A percentile compares a stretch with the other conserved stretches of the same genome.
Evolutionary conservation across 1,140 invertebrate species (phyloP).

Genomic region (Potamilus streckersoni): DNA sequence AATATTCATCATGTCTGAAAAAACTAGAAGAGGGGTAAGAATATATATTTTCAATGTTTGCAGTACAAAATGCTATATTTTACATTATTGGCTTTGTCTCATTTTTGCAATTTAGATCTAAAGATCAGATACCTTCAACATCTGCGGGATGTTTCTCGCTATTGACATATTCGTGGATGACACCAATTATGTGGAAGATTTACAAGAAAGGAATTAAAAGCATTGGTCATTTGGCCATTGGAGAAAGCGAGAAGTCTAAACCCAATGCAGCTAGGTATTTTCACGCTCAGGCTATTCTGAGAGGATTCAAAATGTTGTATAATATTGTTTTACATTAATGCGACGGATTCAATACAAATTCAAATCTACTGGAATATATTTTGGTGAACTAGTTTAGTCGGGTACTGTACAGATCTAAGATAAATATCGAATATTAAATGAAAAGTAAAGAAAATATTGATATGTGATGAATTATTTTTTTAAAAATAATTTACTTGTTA

Average conservation of each 20-base stretch:
- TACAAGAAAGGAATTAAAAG: constrained; percentile 69
- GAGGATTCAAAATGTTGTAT: background rate
- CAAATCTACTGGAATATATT: constrained; percentile 53
- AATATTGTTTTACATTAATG: background rate
- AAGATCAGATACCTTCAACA: constrained; percentile 67
- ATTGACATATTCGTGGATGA: constrained; percentile 74
- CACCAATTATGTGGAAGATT: constrained; percentile 72
- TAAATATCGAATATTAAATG: no score
- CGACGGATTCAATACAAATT: constrained; percentile 5
- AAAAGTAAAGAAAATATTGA: no score
- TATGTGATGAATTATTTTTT: no score
- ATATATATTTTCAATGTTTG: no score
- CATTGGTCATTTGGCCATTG: constrained; percentile 70
- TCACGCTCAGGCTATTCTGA: background rate
- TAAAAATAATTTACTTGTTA: constrained; percentile 63
- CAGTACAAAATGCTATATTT: no score
- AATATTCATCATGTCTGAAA: no score
- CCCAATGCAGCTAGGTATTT: constrained; percentile 58
- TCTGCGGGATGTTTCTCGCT: constrained; percentile 71
- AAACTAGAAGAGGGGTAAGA: no score
- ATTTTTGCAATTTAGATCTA: constrained; percentile 31
- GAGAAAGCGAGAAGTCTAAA: constrained; percentile 71
- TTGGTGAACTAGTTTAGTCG: constrained; percentile 64
- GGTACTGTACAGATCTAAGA: constrained; percentile 49
- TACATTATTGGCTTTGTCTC: no score